A percentile compares a stretch with the other conserved stretches of the same genome.
phyloP scores from a whole-genome alignment of 2,113 vertebrate species.

The Mixornis gularis region DNA sequence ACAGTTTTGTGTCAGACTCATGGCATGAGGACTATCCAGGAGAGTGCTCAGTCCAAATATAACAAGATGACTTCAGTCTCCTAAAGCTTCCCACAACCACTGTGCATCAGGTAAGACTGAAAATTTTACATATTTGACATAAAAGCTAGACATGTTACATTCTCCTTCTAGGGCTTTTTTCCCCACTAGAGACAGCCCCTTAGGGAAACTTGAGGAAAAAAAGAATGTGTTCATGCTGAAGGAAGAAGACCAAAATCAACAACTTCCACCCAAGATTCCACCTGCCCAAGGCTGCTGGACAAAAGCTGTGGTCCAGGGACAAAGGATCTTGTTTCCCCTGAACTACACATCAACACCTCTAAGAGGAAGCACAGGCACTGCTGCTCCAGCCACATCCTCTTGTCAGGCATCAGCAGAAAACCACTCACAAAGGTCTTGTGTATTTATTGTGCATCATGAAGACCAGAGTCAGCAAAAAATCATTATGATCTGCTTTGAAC shows the following conservation, averaged over 20 bases:
- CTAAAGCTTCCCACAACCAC: background rate
- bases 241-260: background rate
- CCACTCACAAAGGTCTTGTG: background rate
- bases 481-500: background rate
- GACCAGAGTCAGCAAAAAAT: constrained; percentile 23
- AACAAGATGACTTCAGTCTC: background rate
- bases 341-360: background rate
- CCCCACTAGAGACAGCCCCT: background rate
- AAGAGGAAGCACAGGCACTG: background rate
- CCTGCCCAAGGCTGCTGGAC: background rate
- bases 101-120: background rate
- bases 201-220: background rate
- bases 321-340: background rate
- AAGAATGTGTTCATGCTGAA: background rate
- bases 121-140: background rate
- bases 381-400: constrained; percentile 36
- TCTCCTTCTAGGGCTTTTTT: background rate
- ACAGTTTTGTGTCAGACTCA: background rate
- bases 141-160: background rate
- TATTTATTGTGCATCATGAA: background rate
- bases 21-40: background rate
- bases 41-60: background rate
- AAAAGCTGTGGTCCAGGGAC: background rate
- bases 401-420: constrained; percentile 23
- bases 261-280: background rate